Percentiles rank a stretch among this genome's conserved stretches.
Evolutionary conservation across 2,113 vertebrate genomes (phyloP).

Genomic region (Sigmodon hispidus): DNA sequence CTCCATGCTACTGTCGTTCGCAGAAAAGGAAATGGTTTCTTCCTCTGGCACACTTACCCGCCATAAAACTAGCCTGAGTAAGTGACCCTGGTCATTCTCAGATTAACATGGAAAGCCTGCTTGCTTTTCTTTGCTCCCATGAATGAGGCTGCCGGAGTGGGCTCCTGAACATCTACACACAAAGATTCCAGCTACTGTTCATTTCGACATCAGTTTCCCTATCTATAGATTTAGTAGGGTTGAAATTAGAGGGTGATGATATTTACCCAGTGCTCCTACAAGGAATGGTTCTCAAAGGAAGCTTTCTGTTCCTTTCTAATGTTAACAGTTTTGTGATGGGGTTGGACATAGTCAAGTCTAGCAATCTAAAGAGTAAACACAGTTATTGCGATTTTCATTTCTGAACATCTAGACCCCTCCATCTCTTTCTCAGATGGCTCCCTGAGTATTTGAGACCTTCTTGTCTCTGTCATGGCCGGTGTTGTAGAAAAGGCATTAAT

Average conservation of each 20-base stretch:
- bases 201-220: not conserved
- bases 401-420: not conserved
- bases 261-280: not conserved
- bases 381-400: not conserved
- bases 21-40: not conserved
- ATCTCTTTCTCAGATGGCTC: not conserved
- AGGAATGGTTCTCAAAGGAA: conserved; percentile 4
- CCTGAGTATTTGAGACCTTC: not conserved
- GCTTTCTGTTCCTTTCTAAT: not conserved
- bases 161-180: not conserved
- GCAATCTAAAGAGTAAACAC: not conserved
- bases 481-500: not conserved
- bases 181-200: not conserved
- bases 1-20: not conserved
- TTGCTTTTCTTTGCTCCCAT: not conserved
- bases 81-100: not conserved
- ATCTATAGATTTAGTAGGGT: not conserved
- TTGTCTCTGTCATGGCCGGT: not conserved
- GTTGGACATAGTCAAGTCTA: not conserved
- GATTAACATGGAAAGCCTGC: not conserved
- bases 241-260: not conserved
- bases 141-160: not conserved
- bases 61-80: not conserved
- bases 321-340: not conserved
- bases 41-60: not conserved